These are phyloP conservation scores for Cardiocondyla obscurior DNA, from an alignment of 1,140 invertebrate species.

Conservation along the genomic window DNA sequence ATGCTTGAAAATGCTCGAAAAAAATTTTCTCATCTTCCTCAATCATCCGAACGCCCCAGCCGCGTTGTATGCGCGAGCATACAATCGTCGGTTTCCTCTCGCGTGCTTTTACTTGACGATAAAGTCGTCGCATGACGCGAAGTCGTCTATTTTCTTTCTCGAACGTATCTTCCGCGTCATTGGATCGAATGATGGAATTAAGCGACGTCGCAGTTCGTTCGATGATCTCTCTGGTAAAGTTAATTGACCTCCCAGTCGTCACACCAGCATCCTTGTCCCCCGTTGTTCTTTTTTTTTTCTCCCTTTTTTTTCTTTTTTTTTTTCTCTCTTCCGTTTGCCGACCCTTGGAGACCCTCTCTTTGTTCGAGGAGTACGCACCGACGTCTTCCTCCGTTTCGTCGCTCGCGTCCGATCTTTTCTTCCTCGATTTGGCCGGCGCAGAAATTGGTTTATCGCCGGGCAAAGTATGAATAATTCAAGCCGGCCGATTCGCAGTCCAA, in stretches of 20 bases:
- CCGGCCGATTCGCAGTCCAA: constrained; percentile 79
- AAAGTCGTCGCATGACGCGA: constrained; percentile 37
- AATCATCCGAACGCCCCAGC: too few relatives aligned
- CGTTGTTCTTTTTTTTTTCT: neutral
- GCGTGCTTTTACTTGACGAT: constrained; percentile 44
- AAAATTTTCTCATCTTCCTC: too few relatives aligned
- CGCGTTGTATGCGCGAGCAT: too few relatives aligned
- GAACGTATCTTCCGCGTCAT: constrained; percentile 57
- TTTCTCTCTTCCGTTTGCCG: too few relatives aligned
- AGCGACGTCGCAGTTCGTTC: constrained; percentile 53
- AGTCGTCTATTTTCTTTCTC: constrained; percentile 52
- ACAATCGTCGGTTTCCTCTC: constrained; percentile 12
- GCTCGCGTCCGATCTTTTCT: constrained; percentile 69
- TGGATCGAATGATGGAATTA: constrained; percentile 69
- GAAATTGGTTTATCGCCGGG: constrained; percentile 75
- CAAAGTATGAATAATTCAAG: constrained; percentile 82
- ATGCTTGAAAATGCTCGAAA: too few relatives aligned
- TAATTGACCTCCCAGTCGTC: constrained; percentile 47
- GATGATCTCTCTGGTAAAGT: constrained; percentile 61
- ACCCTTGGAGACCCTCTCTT: constrained; percentile 35
- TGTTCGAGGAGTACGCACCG: constrained; percentile 39
- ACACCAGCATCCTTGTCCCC: neutral
- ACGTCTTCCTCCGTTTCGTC: constrained; percentile 54
- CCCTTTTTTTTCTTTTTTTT: neutral
- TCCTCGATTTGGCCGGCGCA: constrained; percentile 65